phyloP scores from a whole-genome alignment of 1,140 invertebrate species.

The Polypedilum pembai region DNA sequence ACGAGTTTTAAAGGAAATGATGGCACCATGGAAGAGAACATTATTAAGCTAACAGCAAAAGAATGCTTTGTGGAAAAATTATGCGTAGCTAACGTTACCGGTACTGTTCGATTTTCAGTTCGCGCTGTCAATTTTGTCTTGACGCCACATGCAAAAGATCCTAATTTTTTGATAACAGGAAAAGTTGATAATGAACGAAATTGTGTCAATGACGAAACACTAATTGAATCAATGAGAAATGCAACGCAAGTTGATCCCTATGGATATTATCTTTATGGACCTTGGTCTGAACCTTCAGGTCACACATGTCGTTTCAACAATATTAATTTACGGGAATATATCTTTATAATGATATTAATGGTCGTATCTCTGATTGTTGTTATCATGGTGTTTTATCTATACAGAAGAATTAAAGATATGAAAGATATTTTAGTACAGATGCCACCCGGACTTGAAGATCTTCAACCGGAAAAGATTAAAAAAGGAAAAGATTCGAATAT shows the following conservation, averaged over 20 bases:
- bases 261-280: neutral
- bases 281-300: neutral
- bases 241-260: neutral
- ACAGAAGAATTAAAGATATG: conserved; percentile 43
- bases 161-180: no score
- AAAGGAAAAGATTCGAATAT: neutral
- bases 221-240: neutral
- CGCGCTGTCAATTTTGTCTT: conserved; percentile 36
- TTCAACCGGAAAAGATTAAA: conserved; percentile 14
- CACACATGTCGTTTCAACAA: conserved; percentile 39
- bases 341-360: conserved; percentile 35
- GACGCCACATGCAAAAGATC: neutral
- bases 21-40: neutral
- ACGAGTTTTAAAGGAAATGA: conserved; percentile 36
- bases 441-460: conserved; percentile 41
- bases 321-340: conserved; percentile 45
- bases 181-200: no score
- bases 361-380: conserved; percentile 34
- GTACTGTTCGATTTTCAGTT: conserved; percentile 33
- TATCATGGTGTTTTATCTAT: conserved; percentile 40
- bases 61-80: conserved; percentile 29
- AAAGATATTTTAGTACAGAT: conserved; percentile 44
- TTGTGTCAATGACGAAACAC: neutral
- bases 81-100: neutral
- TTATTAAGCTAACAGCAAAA: conserved; percentile 27